Percentiles rank a stretch among this genome's conserved stretches.
Evolutionary conservation across 1,140 invertebrate species (phyloP).

Genomic region (Drosophila punjabiensis): DNA sequence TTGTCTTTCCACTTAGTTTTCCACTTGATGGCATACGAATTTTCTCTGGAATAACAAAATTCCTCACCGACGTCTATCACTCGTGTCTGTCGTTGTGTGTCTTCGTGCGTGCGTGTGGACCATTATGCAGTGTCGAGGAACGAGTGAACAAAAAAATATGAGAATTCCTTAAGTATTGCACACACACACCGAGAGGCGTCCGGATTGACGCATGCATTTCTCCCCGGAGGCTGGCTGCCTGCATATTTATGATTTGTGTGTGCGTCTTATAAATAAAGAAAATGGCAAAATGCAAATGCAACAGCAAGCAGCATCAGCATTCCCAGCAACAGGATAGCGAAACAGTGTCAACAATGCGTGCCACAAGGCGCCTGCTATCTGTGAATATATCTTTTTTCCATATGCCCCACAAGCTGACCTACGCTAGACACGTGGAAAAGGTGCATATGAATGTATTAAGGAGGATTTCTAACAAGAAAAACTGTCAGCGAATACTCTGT

Average conservation of each 20-base stretch:
- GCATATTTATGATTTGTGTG: slow-evolving; percentile 72
- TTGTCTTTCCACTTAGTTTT: slow-evolving; percentile 28
- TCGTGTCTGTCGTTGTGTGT: neutral
- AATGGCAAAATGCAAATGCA: slow-evolving; percentile 47
- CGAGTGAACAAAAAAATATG: slow-evolving; percentile 24
- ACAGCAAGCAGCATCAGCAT: slow-evolving; percentile 35
- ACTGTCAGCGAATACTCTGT: neutral
- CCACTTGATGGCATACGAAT: slow-evolving; percentile 41
- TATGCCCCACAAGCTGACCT: neutral
- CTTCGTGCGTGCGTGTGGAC: slow-evolving; percentile 11
- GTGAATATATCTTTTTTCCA: neutral
- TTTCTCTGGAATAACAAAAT: slow-evolving; percentile 47
- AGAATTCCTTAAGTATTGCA: slow-evolving; percentile 43
- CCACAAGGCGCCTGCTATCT: slow-evolving; percentile 26
- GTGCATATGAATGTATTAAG: too few relatives aligned
- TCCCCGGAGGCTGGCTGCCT: slow-evolving; percentile 38
- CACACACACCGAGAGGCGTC: slow-evolving; percentile 17
- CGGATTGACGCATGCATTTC: slow-evolving; percentile 63
- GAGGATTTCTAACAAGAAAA: neutral
- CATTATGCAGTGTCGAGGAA: slow-evolving; percentile 52
- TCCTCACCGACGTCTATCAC: slow-evolving; percentile 30
- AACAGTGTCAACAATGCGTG: slow-evolving; percentile 79
- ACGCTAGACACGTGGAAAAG: neutral
- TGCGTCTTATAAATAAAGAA: slow-evolving; percentile 72
- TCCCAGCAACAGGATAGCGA: neutral